Conservation (phyloP, 2,888 invertebrate species). For the Ormyrus nitidulus region DNA sequence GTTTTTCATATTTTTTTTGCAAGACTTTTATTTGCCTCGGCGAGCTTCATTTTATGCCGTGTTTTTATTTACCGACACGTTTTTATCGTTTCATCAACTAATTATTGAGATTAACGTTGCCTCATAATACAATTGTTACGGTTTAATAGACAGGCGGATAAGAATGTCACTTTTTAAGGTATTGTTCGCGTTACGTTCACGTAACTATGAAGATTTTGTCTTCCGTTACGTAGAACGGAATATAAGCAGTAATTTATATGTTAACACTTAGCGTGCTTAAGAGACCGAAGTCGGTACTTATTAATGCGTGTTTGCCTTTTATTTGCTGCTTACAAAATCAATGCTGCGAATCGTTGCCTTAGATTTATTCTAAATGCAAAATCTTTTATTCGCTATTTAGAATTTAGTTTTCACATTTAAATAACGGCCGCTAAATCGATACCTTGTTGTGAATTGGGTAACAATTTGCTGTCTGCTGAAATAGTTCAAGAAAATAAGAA, state of each 20-base stretch:
- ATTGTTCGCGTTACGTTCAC: neutral
- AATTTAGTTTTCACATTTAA: neutral
- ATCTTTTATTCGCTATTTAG: neutral
- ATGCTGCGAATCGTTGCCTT: conserved; percentile 13
- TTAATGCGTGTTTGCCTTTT: conserved; percentile 34
- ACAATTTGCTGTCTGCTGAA: no score
- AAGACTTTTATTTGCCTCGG: no score
- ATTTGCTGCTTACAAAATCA: conserved; percentile 37
- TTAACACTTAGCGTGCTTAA: conserved; percentile 24
- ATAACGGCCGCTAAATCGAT: neutral
- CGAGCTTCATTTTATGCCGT: no score
- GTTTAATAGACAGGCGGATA: neutral
- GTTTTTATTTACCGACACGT: neutral
- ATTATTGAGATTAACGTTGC: neutral
- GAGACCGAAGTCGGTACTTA: conserved; percentile 16
- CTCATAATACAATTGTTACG: neutral
- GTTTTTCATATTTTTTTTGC: no score
- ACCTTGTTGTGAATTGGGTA: no score
- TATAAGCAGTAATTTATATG: conserved; percentile 24
- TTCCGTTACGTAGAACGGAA: conserved; percentile 9
- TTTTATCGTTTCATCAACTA: neutral
- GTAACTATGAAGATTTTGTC: conserved; percentile 20
- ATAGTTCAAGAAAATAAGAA: no score
- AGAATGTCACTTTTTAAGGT: neutral
- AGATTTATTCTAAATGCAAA: conserved; percentile 10